A percentile compares a stretch with the other conserved stretches of the same genome.
These are phyloP conservation scores for Portunus trituberculatus DNA, from an alignment of 1,140 invertebrate genomes.

Conservation along the genomic window DNA sequence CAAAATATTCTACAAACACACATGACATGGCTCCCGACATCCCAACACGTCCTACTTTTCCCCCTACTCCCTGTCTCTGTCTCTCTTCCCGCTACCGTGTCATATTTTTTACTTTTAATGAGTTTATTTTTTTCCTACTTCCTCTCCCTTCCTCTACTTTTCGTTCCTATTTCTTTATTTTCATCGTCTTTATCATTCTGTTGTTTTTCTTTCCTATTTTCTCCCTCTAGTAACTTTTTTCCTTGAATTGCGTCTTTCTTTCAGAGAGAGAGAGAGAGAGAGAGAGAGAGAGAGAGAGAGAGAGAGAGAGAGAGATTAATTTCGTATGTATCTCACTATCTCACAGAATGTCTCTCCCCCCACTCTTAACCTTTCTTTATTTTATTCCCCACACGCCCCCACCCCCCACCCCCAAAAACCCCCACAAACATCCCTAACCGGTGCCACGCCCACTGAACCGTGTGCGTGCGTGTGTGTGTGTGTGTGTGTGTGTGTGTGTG, in stretches of 20 bases:
- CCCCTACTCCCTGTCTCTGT: not conserved
- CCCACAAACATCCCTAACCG: not conserved
- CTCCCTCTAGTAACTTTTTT: too few relatives aligned
- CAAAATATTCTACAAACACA: not conserved
- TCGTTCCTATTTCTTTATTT: not conserved
- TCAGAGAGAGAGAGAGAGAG: too few relatives aligned
- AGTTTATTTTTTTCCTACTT: not conserved
- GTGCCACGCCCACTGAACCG: conserved; percentile 16
- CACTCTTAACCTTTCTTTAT: not conserved
- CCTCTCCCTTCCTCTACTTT: not conserved
- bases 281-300: too few relatives aligned
- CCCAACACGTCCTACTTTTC: not conserved
- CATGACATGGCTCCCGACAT: not conserved
- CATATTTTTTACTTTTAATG: too few relatives aligned
- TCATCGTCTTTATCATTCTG: not conserved
- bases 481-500: conserved; percentile 6
- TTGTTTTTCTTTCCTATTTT: too few relatives aligned
- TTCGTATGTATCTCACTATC: too few relatives aligned
- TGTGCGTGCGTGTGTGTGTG: conserved; percentile 18
- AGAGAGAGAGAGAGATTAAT: too few relatives aligned
- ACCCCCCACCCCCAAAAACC: not conserved
- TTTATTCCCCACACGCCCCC: not conserved
- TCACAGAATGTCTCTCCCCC: too few relatives aligned
- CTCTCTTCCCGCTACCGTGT: not conserved
- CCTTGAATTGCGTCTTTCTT: too few relatives aligned